Evolutionary conservation across 1,140 invertebrate species (phyloP), one percentile per base, ranked within the genome.

Genomic region (Tetramorium simillimum): DNA sequence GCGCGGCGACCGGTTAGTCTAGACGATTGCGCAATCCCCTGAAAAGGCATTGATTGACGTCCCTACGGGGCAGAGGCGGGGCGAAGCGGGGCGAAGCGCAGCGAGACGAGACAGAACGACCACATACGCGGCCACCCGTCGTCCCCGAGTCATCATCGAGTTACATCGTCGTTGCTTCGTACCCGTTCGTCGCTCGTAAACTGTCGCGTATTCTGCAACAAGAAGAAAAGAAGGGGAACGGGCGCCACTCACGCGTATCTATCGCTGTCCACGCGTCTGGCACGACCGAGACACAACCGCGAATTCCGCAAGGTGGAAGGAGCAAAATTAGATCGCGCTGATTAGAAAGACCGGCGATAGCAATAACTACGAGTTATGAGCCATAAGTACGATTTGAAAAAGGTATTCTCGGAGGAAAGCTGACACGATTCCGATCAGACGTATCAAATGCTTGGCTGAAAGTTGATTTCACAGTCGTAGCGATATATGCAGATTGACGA

Each of bases 1-100:
- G 77, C 62, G 21, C 77, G n/a, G 82, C 88, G 87, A 89, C 90
- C 87, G 82, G 85, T 88, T 86, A 88, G 91, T 92, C 91, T 92
- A 91, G 90, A 92, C 90, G 91, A 91, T 92, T 92, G 89, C 91
- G 89, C 91, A 91, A 92, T 84, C 88, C 78, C 85, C 70, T 90
- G 91, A 92, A 91, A 92, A 91, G 88, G 84, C 88, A 91, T 91
- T 91, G 87, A 91, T 91, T 90, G 90, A 88, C 86, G 89, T 75
- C 70, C 81, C 67, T 84, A 69, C 60, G 62, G 77, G 37, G 73
- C 60, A 86, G 77, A 84, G 58, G 77, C 88, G 49, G 51, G 40
- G 14, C 51, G 75, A 18, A 3, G 37, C 60, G 49, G 43, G 12
- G 49, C 69, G 56, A 40, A 69, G 65, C 49, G 65, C 65, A 63